Percentiles rank a stretch among this genome's conserved stretches.
Evolutionary conservation across 2,113 vertebrate genomes (phyloP).

Genomic region (Pluvialis apricaria): DNA sequence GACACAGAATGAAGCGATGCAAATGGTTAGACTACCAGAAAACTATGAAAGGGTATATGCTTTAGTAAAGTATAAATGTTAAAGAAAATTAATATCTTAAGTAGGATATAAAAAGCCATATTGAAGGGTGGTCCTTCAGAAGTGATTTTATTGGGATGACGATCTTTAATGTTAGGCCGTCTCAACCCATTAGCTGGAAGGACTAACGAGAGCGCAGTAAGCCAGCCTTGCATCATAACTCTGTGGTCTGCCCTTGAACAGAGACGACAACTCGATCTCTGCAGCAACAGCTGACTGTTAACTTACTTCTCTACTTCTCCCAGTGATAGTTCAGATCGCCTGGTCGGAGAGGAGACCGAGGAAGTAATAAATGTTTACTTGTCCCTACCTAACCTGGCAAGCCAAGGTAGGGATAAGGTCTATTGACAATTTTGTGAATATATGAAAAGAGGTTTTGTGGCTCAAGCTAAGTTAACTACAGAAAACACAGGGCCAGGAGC

Average conservation of each 20-base stretch:
- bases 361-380: neutral
- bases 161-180: neutral
- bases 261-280: neutral
- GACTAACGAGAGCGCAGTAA: neutral
- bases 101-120: neutral
- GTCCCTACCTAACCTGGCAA: neutral
- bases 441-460: neutral
- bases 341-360: neutral
- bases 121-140: neutral
- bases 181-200: neutral
- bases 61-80: neutral
- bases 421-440: neutral
- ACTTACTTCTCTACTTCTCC: neutral
- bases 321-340: fast-evolving
- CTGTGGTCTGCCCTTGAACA: neutral
- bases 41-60: neutral
- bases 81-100: neutral
- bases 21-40: neutral
- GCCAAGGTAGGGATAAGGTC: neutral
- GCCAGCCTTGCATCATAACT: neutral
- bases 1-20: neutral
- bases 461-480: neutral
- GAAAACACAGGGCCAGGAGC: neutral
- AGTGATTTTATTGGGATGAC: neutral
- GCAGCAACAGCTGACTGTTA: neutral